Conservation (phyloP, 1,140 invertebrate species). For the Drosophila baimaii region DNA sequence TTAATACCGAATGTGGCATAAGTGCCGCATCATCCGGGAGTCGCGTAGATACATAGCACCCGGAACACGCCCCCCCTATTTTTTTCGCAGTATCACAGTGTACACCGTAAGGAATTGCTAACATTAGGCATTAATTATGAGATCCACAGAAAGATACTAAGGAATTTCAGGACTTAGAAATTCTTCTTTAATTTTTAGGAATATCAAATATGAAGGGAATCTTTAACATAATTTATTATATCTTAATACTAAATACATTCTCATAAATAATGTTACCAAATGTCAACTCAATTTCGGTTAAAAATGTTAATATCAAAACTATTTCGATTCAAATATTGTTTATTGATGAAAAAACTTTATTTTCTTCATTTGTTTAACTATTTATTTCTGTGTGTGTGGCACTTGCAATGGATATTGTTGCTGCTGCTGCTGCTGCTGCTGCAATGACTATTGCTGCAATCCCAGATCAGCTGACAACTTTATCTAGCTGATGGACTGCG, state of each 20-base stretch:
- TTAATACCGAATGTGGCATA: constrained; percentile 54
- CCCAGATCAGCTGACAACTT: constrained; percentile 78
- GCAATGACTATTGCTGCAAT: constrained; percentile 26
- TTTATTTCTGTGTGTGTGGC: constrained; percentile 1
- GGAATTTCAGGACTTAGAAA: background rate
- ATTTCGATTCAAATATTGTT: constrained; percentile 1
- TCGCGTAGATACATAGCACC: constrained; percentile 20
- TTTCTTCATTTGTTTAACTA: background rate
- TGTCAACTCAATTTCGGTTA: too few relatives aligned
- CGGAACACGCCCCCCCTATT: constrained; percentile 36
- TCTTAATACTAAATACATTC: too few relatives aligned
- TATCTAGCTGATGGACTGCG: constrained; percentile 63
- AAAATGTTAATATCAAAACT: too few relatives aligned
- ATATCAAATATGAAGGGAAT: background rate
- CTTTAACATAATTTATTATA: background rate
- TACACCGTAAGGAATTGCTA: constrained; percentile 4
- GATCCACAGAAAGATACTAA: too few relatives aligned
- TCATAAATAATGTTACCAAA: too few relatives aligned
- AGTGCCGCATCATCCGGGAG: constrained; percentile 67
- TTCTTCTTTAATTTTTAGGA: background rate
- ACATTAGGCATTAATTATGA: too few relatives aligned
- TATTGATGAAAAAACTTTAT: too few relatives aligned
- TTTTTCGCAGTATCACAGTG: background rate
- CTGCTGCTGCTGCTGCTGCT: background rate
- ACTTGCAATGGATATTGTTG: constrained; percentile 5